phyloP scores from a whole-genome alignment of 2,797 vertebrate genomes.

The Siniperca scherzeri region DNA sequence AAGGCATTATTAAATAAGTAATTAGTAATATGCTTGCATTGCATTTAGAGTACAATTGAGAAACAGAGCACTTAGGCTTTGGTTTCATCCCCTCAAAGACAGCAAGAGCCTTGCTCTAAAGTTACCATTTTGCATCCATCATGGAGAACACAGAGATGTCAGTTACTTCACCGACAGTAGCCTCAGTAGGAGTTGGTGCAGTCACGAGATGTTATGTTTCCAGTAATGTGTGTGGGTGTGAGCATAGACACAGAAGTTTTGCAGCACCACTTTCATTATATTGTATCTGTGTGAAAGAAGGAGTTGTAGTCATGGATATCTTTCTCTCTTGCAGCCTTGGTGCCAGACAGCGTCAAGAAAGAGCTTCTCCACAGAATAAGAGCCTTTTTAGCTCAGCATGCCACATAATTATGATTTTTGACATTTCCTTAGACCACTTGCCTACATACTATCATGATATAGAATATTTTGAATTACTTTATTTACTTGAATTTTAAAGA shows the following conservation, averaged over 20 bases:
- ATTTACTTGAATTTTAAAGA: constrained; percentile 8
- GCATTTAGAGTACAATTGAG: background rate
- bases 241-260: background rate
- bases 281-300: background rate
- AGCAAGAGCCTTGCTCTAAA: background rate
- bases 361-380: constrained; percentile 98
- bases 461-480: constrained; percentile 27
- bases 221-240: background rate
- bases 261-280: background rate
- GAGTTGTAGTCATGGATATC: background rate
- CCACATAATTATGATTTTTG: constrained; percentile 78
- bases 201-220: background rate
- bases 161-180: background rate
- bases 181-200: background rate
- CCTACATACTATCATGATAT: constrained; percentile 17
- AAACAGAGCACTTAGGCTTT: background rate
- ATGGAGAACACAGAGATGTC: too few species aligned
- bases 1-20: background rate
- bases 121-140: background rate
- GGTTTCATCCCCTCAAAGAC: background rate
- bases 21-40: background rate
- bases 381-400: constrained; percentile 95
- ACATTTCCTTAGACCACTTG: constrained; percentile 10
- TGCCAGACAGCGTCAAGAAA: constrained; percentile 99
- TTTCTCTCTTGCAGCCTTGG: constrained; percentile 89